phyloP scores from a whole-genome alignment of 2,888 invertebrate species.

The Spilarctia lutea region DNA sequence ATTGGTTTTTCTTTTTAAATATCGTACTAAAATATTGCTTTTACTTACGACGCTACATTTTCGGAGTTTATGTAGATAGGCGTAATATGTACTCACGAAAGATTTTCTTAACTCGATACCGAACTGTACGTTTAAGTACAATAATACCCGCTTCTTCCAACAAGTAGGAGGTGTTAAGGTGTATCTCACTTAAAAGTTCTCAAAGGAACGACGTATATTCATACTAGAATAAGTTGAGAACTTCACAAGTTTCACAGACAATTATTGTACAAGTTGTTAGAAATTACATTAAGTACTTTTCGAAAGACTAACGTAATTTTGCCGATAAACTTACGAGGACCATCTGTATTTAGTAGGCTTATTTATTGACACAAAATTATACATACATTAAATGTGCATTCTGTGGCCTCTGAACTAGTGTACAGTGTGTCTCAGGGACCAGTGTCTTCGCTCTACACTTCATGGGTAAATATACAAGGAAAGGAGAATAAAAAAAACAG shows the following conservation, averaged over 20 bases:
- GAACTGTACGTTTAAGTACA: slow-evolving; percentile 38
- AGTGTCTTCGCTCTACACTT: no score
- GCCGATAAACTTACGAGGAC: neutral
- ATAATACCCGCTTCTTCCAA: slow-evolving; percentile 32
- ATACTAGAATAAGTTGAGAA: slow-evolving; percentile 23
- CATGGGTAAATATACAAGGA: no score
- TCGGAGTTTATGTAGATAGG: neutral
- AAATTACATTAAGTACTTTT: neutral
- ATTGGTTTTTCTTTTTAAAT: no score
- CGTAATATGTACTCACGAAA: neutral
- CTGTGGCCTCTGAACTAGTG: no score
- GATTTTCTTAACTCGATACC: neutral
- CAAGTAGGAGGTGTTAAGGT: slow-evolving; percentile 37
- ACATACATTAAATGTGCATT: no score
- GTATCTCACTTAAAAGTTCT: slow-evolving; percentile 42
- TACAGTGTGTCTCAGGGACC: no score
- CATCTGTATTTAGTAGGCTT: neutral
- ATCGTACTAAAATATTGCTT: no score
- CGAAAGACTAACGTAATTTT: slow-evolving; percentile 3
- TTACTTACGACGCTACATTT: neutral
- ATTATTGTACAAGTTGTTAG: slow-evolving; percentile 11
- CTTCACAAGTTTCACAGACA: slow-evolving; percentile 36
- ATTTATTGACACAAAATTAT: no score
- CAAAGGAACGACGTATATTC: slow-evolving; percentile 38
- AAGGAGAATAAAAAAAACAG: no score